These are phyloP conservation scores for Xiphophorus hellerii DNA, from an alignment of 2,113 vertebrate species.

Conservation along the genomic window DNA sequence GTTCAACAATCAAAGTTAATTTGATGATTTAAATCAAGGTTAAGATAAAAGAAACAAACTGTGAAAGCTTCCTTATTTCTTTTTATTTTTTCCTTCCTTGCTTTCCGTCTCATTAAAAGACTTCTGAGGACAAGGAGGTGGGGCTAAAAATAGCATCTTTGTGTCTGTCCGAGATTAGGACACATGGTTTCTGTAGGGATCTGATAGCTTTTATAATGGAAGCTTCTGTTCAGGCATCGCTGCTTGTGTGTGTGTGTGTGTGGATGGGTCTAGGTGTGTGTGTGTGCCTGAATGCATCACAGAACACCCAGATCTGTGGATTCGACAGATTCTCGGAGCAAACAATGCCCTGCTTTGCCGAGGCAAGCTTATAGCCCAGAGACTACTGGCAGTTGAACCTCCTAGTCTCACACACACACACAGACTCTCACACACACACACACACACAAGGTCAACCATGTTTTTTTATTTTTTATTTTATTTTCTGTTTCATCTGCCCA, in stretches of 20 bases:
- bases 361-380: slow-evolving; percentile 61
- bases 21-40: neutral
- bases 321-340: slow-evolving; percentile 63
- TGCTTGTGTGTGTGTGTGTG: slow-evolving; percentile 26
- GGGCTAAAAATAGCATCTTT: slow-evolving; percentile 77
- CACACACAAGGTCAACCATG: slow-evolving; percentile 9
- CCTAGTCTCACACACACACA: slow-evolving; percentile 2
- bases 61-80: neutral
- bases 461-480: slow-evolving; percentile 4
- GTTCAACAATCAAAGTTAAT: neutral
- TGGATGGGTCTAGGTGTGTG: neutral
- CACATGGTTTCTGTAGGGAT: slow-evolving; percentile 62
- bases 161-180: slow-evolving; percentile 57
- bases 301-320: slow-evolving; percentile 60
- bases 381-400: slow-evolving; percentile 51
- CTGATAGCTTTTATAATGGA: slow-evolving; percentile 71
- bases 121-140: slow-evolving; percentile 53
- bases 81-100: slow-evolving; percentile 19
- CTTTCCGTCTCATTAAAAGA: slow-evolving; percentile 33
- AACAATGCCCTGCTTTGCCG: slow-evolving; percentile 79
- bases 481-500: slow-evolving; percentile 12
- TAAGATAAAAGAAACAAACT: no score
- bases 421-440: slow-evolving; percentile 8
- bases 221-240: slow-evolving; percentile 68
- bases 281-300: slow-evolving; percentile 20